phyloP scores from a whole-genome alignment of 2,888 invertebrate species.

The Norana najaformis region DNA sequence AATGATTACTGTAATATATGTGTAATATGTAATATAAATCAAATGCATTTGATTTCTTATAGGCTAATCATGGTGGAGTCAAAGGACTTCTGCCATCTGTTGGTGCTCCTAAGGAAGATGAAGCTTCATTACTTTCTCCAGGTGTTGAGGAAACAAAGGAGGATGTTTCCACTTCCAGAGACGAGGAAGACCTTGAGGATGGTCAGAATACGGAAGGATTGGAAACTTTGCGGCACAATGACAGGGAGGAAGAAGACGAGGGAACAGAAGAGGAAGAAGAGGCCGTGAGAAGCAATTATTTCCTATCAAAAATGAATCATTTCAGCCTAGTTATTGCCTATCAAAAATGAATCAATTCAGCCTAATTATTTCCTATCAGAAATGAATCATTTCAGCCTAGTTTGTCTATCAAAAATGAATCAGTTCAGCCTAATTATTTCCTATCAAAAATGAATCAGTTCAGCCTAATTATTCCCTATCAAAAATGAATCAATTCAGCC shows the following conservation, averaged over 20 bases:
- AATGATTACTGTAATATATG: not conserved
- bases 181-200: constrained; percentile 32
- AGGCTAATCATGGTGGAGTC: constrained; percentile 67
- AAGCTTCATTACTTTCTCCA: too few relatives aligned
- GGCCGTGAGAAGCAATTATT: not conserved
- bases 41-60: constrained; percentile 29
- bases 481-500: too few relatives aligned
- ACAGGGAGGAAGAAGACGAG: constrained; percentile 49
- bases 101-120: constrained; percentile 42
- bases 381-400: too few relatives aligned
- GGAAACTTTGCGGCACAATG: constrained; percentile 40
- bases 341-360: too few relatives aligned
- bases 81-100: constrained; percentile 58
- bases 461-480: not conserved
- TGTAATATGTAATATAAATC: not conserved
- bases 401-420: too few relatives aligned
- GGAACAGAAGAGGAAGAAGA: not conserved
- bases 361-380: not conserved
- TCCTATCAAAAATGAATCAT: too few relatives aligned
- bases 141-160: not conserved
- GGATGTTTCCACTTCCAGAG: not conserved
- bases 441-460: too few relatives aligned
- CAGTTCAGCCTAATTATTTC: not conserved
- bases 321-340: not conserved
- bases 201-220: constrained; percentile 32